Evolutionary conservation across 92 coral and sea anemone genomes (phyloP).

Genomic region (Epizoanthus scotinus): DNA sequence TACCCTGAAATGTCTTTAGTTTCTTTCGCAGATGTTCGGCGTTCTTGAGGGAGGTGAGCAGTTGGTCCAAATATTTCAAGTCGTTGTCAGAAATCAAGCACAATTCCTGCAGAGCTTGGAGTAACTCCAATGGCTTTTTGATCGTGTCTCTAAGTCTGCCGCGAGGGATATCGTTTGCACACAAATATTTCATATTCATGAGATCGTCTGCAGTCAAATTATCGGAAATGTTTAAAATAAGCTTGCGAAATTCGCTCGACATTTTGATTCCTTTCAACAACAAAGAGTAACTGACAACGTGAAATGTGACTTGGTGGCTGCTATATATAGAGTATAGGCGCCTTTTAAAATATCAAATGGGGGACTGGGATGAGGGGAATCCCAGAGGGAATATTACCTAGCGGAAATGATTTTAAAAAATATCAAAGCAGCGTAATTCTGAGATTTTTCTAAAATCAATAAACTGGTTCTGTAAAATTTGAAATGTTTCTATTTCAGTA

Average conservation of each 20-base stretch:
- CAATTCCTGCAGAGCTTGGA: neutral
- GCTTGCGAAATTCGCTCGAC: neutral
- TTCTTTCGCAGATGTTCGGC: neutral
- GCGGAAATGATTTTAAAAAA: constrained; percentile 2
- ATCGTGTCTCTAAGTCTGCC: neutral
- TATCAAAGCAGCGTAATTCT: neutral
- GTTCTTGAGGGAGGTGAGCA: constrained; percentile 2
- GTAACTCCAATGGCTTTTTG: neutral
- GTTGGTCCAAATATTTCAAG: neutral
- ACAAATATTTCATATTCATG: constrained; percentile 1
- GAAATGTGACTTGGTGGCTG: no score
- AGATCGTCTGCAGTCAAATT: neutral
- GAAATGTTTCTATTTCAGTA: no score
- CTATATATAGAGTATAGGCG: no score
- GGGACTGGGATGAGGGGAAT: neutral
- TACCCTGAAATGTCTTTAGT: neutral
- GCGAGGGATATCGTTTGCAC: constrained; percentile 16
- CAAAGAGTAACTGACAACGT: neutral
- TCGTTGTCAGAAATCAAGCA: constrained; percentile 1
- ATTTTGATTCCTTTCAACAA: neutral
- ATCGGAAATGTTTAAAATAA: neutral
- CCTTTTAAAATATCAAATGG: neutral
- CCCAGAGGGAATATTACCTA: neutral
- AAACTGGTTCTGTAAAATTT: no score
- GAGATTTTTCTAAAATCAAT: no score